A percentile compares a stretch with the other conserved stretches of the same genome.
phyloP scores from a whole-genome alignment of 2,888 invertebrate genomes.

The Drosophila planitibia region DNA sequence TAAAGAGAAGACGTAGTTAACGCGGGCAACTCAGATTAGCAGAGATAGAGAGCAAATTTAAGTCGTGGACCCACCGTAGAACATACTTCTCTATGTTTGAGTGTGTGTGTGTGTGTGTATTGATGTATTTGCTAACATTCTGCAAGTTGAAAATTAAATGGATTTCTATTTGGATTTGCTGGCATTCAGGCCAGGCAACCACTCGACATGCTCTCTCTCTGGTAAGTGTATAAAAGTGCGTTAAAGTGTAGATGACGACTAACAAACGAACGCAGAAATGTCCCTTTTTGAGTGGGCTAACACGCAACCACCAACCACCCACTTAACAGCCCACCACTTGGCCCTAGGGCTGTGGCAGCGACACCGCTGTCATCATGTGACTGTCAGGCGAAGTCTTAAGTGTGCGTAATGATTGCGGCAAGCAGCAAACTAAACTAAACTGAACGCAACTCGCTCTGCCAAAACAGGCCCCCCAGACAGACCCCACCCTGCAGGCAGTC shows the following conservation, averaged over 20 bases:
- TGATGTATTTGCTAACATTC: conserved; percentile 60
- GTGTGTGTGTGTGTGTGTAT: conserved; percentile 15
- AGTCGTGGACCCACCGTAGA: conserved; percentile 4
- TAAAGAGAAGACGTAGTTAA: conserved; percentile 32
- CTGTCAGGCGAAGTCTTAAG: conserved; percentile 62
- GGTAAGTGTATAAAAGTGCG: conserved; percentile 63
- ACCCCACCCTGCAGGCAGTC: conserved; percentile 9
- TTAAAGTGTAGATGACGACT: conserved; percentile 59
- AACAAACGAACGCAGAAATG: conserved; percentile 33
- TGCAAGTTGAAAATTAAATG: conserved; percentile 77
- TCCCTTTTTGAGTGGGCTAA: conserved; percentile 48
- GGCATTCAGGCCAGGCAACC: conserved; percentile 40
- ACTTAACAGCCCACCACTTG: conserved; percentile 10
- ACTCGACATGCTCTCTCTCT: conserved; percentile 60
- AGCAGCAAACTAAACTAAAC: conserved; percentile 66
- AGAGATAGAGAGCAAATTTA: not conserved
- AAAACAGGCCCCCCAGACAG: not conserved
- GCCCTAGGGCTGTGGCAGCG: conserved; percentile 35
- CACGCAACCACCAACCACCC: not conserved
- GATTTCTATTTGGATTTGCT: conserved; percentile 75
- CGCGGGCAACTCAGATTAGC: conserved; percentile 7
- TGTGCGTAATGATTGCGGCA: conserved; percentile 76
- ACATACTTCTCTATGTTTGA: not conserved
- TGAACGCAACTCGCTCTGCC: conserved; percentile 30
- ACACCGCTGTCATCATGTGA: conserved; percentile 56